A percentile compares a stretch with the other conserved stretches of the same genome.
Conservation (phyloP, 23 tunicate genomes). For the Clavelina lepadiformis region DNA sequence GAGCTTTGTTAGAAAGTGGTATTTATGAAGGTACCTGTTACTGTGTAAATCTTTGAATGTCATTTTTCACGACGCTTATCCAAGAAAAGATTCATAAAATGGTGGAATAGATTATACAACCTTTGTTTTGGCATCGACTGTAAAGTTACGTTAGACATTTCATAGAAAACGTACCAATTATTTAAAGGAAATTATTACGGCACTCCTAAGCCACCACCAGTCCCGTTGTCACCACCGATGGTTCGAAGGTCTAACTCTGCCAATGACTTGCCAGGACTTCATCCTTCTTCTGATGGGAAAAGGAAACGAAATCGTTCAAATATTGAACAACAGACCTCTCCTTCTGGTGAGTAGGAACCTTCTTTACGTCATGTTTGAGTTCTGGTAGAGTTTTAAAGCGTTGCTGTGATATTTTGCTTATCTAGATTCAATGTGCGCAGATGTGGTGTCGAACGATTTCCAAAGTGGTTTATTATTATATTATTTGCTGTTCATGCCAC, state of each 20-base stretch:
- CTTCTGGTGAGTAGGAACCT: neutral
- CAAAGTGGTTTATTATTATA: too few relatives aligned
- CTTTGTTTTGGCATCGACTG: too few relatives aligned
- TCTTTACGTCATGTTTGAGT: neutral
- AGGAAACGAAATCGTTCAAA: slow-evolving; percentile 62
- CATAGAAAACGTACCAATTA: too few relatives aligned
- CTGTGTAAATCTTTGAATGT: neutral
- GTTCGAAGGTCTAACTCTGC: slow-evolving; percentile 57
- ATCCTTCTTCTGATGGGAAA: slow-evolving; percentile 62
- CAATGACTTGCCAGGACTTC: slow-evolving; percentile 41
- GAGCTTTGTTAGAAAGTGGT: slow-evolving; percentile 88
- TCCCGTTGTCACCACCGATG: slow-evolving; percentile 54
- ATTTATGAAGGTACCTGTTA: slow-evolving; percentile 61
- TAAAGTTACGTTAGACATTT: too few relatives aligned
- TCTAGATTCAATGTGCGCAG: too few relatives aligned
- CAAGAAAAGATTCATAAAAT: too few relatives aligned
- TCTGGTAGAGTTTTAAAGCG: too few relatives aligned
- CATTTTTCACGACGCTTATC: too few relatives aligned
- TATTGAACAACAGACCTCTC: slow-evolving; percentile 39
- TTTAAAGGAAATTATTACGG: slow-evolving; percentile 87
- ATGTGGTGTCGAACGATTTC: too few relatives aligned
- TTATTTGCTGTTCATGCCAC: too few relatives aligned
- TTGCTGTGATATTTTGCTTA: too few relatives aligned
- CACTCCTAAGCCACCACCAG: slow-evolving; percentile 92
- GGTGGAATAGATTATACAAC: too few relatives aligned